Conservation (phyloP, 2,797 vertebrate genomes). For the Sebastes vulpes region DNA sequence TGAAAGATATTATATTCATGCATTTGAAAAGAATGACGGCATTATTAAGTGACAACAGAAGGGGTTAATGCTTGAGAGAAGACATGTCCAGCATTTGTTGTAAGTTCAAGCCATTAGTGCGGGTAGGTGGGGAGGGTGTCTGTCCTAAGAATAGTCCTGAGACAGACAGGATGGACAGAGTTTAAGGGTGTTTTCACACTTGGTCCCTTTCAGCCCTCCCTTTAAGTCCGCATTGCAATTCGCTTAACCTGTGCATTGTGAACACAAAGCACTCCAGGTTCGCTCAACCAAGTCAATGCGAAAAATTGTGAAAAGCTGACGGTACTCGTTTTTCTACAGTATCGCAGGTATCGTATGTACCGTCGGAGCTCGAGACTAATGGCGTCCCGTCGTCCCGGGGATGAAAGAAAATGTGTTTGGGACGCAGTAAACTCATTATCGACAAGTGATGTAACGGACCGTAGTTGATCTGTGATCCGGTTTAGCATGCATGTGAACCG, state of each 20-base stretch:
- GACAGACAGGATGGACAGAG: neutral
- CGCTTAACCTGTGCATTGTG: neutral
- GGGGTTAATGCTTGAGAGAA: neutral
- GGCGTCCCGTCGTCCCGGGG: neutral
- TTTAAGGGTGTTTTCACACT: too few relatives aligned
- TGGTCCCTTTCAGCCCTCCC: too few relatives aligned
- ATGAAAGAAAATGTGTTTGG: neutral
- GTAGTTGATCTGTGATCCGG: too few relatives aligned
- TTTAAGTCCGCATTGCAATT: neutral
- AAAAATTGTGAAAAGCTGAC: neutral
- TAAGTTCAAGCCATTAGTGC: neutral
- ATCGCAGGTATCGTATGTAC: too few relatives aligned
- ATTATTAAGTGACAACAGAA: neutral
- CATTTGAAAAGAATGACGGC: neutral
- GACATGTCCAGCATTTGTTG: neutral
- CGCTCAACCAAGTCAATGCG: neutral
- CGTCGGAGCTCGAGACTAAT: too few relatives aligned
- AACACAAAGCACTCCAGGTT: too few relatives aligned
- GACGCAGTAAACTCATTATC: neutral
- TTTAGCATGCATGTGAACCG: too few relatives aligned
- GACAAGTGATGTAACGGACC: too few relatives aligned
- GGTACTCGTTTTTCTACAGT: neutral
- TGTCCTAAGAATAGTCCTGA: too few relatives aligned
- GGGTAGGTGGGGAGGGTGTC: too few relatives aligned
- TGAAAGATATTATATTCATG: slow-evolving; percentile 3